Percentiles rank a stretch among this genome's conserved stretches.
Evolutionary conservation across 2,113 vertebrate species (phyloP).

Genomic region (Meles meles): DNA sequence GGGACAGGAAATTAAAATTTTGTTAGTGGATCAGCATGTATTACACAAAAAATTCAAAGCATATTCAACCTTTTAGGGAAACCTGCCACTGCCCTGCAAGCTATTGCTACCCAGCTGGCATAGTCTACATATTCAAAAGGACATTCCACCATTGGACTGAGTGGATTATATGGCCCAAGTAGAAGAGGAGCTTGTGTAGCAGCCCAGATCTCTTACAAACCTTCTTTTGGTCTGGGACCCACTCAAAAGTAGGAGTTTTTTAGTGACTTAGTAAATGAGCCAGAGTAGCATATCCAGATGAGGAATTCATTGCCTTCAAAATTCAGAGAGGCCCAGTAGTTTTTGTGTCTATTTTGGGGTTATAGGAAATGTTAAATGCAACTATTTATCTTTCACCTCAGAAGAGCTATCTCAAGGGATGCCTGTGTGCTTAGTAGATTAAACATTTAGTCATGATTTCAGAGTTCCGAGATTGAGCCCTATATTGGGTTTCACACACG

Average conservation of each 20-base stretch:
- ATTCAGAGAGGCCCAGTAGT: not conserved
- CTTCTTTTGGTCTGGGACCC: not conserved
- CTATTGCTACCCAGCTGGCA: not conserved
- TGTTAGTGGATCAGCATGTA: not conserved
- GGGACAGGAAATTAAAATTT: not conserved
- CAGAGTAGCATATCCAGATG: not conserved
- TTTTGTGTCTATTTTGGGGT: not conserved
- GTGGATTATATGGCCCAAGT: not conserved
- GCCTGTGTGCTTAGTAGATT: not conserved
- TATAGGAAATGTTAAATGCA: not conserved
- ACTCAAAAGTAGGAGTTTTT: not conserved
- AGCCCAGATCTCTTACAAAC: not conserved
- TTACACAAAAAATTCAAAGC: not conserved
- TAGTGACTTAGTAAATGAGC: not conserved
- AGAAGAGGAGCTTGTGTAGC: not conserved
- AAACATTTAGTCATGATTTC: not conserved
- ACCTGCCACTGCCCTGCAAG: not conserved
- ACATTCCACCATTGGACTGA: not conserved
- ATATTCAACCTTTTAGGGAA: not conserved
- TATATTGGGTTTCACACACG: no score
- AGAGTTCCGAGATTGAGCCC: no score
- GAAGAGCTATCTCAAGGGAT: not conserved
- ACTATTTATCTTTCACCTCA: not conserved
- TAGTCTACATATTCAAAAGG: not conserved
- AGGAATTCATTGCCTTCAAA: not conserved